Percentiles rank a stretch among this genome's conserved stretches.
Conservation (phyloP, 2,113 vertebrate genomes). For the Phaethornis superciliosus region DNA sequence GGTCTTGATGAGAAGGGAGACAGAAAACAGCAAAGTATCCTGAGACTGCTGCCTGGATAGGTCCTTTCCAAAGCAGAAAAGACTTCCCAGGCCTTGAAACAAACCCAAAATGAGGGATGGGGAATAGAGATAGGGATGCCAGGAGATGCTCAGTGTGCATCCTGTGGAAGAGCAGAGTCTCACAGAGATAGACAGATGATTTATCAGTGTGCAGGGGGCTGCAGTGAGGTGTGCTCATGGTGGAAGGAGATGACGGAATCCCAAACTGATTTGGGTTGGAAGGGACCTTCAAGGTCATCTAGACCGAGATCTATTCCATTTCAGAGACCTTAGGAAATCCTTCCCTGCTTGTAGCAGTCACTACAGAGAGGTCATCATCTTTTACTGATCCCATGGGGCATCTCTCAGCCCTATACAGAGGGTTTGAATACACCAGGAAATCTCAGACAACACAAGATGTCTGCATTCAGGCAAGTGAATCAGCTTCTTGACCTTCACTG, state of each 20-base stretch:
- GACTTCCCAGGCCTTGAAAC: not conserved
- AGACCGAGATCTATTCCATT: not conserved
- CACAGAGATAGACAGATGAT: accelerated
- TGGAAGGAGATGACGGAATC: too few relatives aligned
- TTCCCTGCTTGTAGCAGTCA: not conserved
- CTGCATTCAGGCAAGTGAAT: not conserved
- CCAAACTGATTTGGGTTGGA: too few relatives aligned
- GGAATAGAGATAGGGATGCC: accelerated
- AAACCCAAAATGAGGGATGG: not conserved
- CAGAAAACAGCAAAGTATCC: not conserved
- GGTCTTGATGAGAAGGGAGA: not conserved
- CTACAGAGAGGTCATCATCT: not conserved
- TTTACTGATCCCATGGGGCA: not conserved
- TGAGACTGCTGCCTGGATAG: accelerated
- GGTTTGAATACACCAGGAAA: not conserved
- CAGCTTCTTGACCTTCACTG: not conserved
- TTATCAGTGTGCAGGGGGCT: accelerated
- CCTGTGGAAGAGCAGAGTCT: not conserved
- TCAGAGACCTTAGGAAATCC: not conserved
- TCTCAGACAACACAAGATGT: not conserved
- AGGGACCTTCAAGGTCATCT: too few relatives aligned
- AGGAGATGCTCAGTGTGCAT: not conserved
- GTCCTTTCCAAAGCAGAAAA: not conserved
- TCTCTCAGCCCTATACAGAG: not conserved
- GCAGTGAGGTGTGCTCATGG: too few relatives aligned